These are phyloP conservation scores for Operophtera brumata DNA, from an alignment of 2,888 invertebrate species.

Conservation along the genomic window DNA sequence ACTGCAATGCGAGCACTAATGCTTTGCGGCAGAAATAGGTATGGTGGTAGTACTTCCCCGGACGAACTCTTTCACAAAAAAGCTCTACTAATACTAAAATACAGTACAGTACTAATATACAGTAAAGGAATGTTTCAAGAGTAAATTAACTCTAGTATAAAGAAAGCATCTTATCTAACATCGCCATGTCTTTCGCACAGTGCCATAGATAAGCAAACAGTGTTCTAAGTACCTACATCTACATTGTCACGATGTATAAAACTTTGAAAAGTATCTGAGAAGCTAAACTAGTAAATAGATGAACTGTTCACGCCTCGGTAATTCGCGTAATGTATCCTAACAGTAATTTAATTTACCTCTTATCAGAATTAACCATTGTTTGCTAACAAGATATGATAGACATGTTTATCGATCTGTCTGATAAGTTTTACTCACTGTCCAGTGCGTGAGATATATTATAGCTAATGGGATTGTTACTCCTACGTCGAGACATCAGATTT, in stretches of 20 bases:
- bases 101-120: too few relatives aligned
- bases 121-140: conserved; percentile 1
- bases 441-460: conserved; percentile 15
- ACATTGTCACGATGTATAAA: conserved; percentile 10
- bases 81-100: too few relatives aligned
- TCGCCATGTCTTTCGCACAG: conserved; percentile 15
- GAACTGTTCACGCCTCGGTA: conserved; percentile 37
- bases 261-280: conserved; percentile 2
- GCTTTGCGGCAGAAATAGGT: too few relatives aligned
- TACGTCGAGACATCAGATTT: conserved; percentile 21
- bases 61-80: too few relatives aligned
- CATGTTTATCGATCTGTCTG: conserved; percentile 40
- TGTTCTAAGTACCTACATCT: neutral
- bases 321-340: conserved; percentile 38
- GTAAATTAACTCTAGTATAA: neutral
- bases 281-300: conserved; percentile 13
- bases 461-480: conserved; percentile 22
- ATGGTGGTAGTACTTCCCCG: too few relatives aligned
- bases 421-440: conserved; percentile 11
- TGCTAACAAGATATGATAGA: conserved; percentile 35
- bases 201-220: conserved; percentile 14
- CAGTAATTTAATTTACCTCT: conserved; percentile 44
- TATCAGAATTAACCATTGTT: conserved; percentile 48
- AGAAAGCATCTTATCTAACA: conserved; percentile 10
- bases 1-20: too few relatives aligned